Conservation (phyloP, 2,113 vertebrate species). For the Albula glossodonta region DNA sequence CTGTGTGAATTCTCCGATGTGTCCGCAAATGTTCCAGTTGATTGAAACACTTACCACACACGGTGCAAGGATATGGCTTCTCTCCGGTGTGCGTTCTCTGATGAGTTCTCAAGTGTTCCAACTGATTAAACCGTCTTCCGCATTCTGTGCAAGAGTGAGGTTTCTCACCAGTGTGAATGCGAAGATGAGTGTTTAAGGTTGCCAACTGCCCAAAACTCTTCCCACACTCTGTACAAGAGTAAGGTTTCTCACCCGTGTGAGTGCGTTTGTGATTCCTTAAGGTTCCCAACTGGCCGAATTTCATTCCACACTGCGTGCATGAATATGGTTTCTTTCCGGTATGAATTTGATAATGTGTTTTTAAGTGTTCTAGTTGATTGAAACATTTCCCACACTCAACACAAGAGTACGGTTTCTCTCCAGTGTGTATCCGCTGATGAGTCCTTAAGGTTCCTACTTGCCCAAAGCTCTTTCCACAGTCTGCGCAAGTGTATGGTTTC, state of each 20-base stretch:
- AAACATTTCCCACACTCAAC: not conserved
- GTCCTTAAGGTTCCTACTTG: not conserved
- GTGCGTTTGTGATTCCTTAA: conserved; percentile 18
- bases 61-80: not conserved
- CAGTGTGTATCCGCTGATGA: not conserved
- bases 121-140: not conserved
- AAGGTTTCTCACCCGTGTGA: conserved; percentile 31
- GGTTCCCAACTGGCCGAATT: conserved; percentile 17
- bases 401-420: not conserved
- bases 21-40: conserved; percentile 13
- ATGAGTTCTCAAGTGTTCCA: not conserved
- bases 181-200: conserved; percentile 1
- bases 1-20: conserved; percentile 19
- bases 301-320: conserved; percentile 10
- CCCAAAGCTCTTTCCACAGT: not conserved
- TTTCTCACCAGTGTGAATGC: not conserved
- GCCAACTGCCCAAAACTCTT: conserved; percentile 24
- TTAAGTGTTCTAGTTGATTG: not conserved
- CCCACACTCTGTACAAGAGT: conserved; percentile 22
- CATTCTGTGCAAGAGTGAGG: not conserved
- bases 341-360: not conserved
- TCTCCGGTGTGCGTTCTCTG: not conserved
- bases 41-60: not conserved
- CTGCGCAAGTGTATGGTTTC: not conserved
- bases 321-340: not conserved